Evolutionary conservation across 1,140 invertebrate species (phyloP).

Genomic region (Cyclargus thomasi): DNA sequence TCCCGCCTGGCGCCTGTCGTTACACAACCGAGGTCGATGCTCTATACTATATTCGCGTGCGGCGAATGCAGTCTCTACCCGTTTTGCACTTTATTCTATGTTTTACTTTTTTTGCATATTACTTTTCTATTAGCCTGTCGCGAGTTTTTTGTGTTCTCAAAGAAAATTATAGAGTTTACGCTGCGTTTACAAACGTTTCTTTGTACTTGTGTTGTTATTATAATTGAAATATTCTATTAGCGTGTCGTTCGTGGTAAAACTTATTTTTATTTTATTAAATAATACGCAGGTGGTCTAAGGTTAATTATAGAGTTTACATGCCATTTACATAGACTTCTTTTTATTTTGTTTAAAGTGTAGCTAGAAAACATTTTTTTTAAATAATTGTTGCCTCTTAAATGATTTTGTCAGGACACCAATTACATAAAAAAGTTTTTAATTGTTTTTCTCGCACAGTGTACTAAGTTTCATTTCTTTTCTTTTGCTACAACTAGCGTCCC

Average conservation of each 20-base stretch:
- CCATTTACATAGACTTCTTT: not conserved
- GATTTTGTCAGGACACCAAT: too few species aligned
- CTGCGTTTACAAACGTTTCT: not conserved
- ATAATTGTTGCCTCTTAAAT: too few species aligned
- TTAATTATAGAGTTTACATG: not conserved
- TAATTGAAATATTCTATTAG: constrained; percentile 5
- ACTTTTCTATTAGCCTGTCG: not conserved
- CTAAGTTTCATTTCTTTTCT: too few species aligned
- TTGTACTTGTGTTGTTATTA: constrained; percentile 1
- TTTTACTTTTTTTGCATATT: not conserved
- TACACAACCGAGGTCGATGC: constrained; percentile 70
- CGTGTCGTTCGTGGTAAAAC: not conserved
- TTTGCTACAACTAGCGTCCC: too few species aligned
- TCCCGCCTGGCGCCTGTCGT: constrained; percentile 65
- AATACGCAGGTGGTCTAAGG: not conserved
- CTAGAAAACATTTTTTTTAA: not conserved
- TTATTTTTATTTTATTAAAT: constrained; percentile 7
- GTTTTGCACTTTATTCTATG: not conserved
- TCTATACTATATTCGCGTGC: constrained; percentile 43
- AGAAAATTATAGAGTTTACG: not conserved
- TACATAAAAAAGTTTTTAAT: too few species aligned
- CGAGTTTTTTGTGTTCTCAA: not conserved
- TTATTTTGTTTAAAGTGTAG: not conserved
- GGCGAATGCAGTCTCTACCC: not conserved
- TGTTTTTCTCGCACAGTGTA: too few species aligned